Evolutionary conservation across 2,888 invertebrate genomes (phyloP).

Genomic region (Mimumesa dahlbomi): DNA sequence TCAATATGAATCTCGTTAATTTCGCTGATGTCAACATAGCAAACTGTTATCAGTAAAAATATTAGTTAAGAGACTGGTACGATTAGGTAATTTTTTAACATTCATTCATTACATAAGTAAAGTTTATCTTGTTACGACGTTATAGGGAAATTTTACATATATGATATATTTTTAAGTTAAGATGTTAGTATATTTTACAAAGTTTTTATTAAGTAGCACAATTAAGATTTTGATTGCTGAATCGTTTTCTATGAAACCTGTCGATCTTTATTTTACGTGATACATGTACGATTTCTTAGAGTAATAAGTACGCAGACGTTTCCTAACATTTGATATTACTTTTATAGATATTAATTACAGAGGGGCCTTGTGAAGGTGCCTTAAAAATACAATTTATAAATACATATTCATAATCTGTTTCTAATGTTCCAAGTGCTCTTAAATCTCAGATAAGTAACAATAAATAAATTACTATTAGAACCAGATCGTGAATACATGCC

Average conservation of each 20-base stretch:
- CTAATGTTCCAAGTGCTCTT: slow-evolving; percentile 24
- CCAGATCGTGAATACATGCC: slow-evolving; percentile 24
- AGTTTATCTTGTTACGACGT: slow-evolving; percentile 7
- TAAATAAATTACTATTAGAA: slow-evolving; percentile 16
- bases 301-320: slow-evolving; percentile 46
- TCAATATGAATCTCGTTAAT: slow-evolving; percentile 47
- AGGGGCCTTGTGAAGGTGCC: slow-evolving; percentile 40
- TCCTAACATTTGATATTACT: slow-evolving; percentile 15
- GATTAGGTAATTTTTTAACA: slow-evolving; percentile 14
- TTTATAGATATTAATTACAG: slow-evolving; percentile 19
- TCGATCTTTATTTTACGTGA: slow-evolving; percentile 12
- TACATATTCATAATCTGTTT: slow-evolving; percentile 30
- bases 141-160: slow-evolving; percentile 7
- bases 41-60: slow-evolving; percentile 4
- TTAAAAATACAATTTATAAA: slow-evolving; percentile 29
- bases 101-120: too few species aligned
- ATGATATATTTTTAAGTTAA: slow-evolving; percentile 14
- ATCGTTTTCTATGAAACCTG: slow-evolving; percentile 8
- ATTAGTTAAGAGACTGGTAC: slow-evolving; percentile 15
- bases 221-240: slow-evolving; percentile 6
- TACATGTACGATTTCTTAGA: slow-evolving; percentile 28
- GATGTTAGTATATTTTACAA: slow-evolving; percentile 19
- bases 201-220: not conserved
- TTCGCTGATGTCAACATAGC: too few species aligned
- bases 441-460: not conserved